phyloP scores from a whole-genome alignment of 1,140 invertebrate species.

The Aphelenchoides fujianensis region DNA sequence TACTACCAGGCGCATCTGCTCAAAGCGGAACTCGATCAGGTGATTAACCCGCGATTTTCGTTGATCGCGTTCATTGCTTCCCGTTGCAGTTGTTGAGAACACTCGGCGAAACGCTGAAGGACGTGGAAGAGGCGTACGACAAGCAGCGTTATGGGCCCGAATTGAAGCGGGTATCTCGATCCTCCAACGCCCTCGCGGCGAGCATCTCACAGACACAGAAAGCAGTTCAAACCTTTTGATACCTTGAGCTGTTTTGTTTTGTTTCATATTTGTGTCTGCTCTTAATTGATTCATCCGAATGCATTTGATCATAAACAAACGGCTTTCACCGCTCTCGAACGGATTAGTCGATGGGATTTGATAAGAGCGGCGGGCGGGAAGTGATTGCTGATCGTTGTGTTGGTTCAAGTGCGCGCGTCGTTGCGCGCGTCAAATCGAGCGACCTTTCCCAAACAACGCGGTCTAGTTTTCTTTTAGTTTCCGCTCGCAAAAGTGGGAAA shows the following conservation, averaged over 20 bases:
- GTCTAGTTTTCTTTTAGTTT: too few species aligned
- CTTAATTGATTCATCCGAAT: background rate
- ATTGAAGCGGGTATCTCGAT: slow-evolving; percentile 17
- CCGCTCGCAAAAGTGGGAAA: too few species aligned
- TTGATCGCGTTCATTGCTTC: background rate
- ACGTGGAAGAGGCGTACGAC: slow-evolving; percentile 17
- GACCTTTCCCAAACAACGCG: too few species aligned
- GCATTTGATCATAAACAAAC: background rate
- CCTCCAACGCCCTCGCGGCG: slow-evolving; percentile 17
- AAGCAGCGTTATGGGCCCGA: slow-evolving; percentile 17
- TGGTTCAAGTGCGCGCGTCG: background rate
- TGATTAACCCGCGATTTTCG: background rate
- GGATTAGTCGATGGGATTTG: too few species aligned
- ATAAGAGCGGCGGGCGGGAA: too few species aligned
- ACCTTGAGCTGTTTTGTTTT: background rate
- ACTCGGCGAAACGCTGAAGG: slow-evolving; percentile 22
- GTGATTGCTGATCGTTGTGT: background rate
- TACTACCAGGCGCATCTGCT: slow-evolving; percentile 27
- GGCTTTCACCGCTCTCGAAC: too few species aligned
- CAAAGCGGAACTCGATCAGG: slow-evolving; percentile 21
- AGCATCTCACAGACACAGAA: slow-evolving; percentile 18
- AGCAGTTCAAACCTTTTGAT: slow-evolving; percentile 18
- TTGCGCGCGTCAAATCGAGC: background rate
- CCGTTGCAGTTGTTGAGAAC: slow-evolving; percentile 5
- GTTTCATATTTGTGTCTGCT: background rate